Evolutionary conservation across 2,113 vertebrate species (phyloP).

Genomic region (Nothocercus nigrocapillus): DNA sequence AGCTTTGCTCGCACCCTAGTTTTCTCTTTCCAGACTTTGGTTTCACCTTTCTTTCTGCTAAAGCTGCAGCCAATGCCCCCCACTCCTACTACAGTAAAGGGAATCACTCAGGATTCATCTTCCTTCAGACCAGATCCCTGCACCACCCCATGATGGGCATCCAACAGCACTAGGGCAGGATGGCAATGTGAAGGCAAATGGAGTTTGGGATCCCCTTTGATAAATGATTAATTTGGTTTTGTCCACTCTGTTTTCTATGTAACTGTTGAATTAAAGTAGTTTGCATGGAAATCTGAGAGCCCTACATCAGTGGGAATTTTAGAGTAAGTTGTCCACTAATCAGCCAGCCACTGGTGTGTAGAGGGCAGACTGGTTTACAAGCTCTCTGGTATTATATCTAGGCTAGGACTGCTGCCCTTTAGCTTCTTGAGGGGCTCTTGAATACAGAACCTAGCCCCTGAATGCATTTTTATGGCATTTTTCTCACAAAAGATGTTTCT

Average conservation of each 20-base stretch:
- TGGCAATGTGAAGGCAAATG: background rate
- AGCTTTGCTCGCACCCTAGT: background rate
- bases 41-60: background rate
- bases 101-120: background rate
- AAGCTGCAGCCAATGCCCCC: background rate
- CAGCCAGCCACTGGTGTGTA: background rate
- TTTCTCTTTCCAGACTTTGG: background rate
- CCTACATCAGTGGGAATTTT: background rate
- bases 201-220: background rate
- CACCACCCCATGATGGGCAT: background rate
- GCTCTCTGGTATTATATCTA: background rate
- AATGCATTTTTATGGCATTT: background rate
- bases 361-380: background rate
- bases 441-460: background rate
- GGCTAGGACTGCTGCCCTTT: background rate
- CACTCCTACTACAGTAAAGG: background rate
- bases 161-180: background rate
- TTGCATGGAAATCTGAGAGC: background rate
- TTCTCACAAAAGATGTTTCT: background rate
- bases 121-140: background rate
- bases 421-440: background rate
- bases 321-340: background rate
- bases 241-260: background rate
- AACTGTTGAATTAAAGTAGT: background rate
- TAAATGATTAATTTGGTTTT: fast-evolving